Base-by-base conservation (phyloP, 2,113 vertebrate species). In the Tinamus guttatus region DNA sequence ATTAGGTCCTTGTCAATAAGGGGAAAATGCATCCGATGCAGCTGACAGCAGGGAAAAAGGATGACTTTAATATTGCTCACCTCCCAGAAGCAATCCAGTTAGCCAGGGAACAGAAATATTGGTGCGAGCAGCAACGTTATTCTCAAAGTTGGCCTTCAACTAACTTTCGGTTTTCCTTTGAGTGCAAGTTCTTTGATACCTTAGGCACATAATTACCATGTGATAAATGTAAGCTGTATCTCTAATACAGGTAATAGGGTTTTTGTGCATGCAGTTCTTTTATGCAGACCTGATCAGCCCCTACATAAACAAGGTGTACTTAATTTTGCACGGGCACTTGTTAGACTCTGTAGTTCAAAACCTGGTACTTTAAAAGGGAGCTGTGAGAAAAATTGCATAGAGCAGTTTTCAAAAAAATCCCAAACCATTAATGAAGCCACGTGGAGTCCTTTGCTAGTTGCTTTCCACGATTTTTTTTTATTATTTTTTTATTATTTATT, bases 51-150 rank as follows among this genome's bases (percentile, higher is more conserved):
- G 32, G 40, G 71, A 36, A 56, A 93, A 96, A 91, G 52, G 73
- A 96, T 95, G 19, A 27, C 36, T 96, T 94, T 93, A 96, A 97
- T 96, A 95, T 85, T 67, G 64, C 77, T 95, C 43, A 32, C 38
- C 54, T 78, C 81, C 62, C n/a, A 81, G 68, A 64, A 95, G 90
- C 38, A 80, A 87, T 87, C 81, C 71, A 69, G 45, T 75, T 52
- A 85, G 69, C 71, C 64, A 60, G 68, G 62, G 49, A 95, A 71
- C 49, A 92, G 84, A 84, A 78, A 58, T 22, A 74, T 17, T 40
- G 62, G 40, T 27, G 62, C 7, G 13, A 93, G 40, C 70, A 83
- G 62, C 78, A 28, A 24, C 0, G 2, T 77, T 82, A 51, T 51
- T 45, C 76, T 30, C 47, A 30, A 43, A 59, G 38, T 10, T 85